Base-by-base conservation (phyloP, 2,888 invertebrate genomes). In the Drosophila vallismaia region DNA sequence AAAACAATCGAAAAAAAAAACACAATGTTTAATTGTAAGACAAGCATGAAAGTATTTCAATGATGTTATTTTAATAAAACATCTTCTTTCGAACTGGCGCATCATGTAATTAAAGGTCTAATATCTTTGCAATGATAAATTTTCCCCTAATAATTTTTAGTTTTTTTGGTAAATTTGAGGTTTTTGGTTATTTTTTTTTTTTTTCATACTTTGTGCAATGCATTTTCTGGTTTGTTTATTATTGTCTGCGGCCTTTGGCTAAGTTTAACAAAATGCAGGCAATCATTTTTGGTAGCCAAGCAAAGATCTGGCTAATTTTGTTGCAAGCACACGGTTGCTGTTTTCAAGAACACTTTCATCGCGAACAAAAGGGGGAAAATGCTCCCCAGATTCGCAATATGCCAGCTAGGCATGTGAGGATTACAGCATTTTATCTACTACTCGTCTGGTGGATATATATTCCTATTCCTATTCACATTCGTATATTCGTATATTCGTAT, bases 241-340 rank as follows among this genome's bases (percentile, higher is more conserved):
- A 52, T 70, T 62, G 51, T 56, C 54, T 42, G 63, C 51, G 51
- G 31, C 68, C 45, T 46, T 38, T 49, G 36, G 53, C 59, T 51
- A 58, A 59, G 50, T 69, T 45, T 58, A 53, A 69, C 53, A 40
- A 64, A 64, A 48, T 59, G 33, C 52, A 48, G 40, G 59, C 52
- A 42, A 36, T 59, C 40, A 54, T 70, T 69, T 69, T 46, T n/a
- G 50, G 53, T 70, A 69, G 69, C 50, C 50, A 50, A 36, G 69
- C 53, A 59, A 54, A 46, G 29, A 46, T 10, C 29, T 68, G n/a
- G 29, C 68, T 56, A 64, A 62, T 46, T 64, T 6, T n/a, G 50
- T 14, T 12, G 49, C 31, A 19, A 19, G 19, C 19, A 19, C 19
- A 33, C 60, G 28, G 36, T 49, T 44, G 63, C 29, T 10, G 42